phyloP scores from a whole-genome alignment of 37 sponge, comb jelly and placozoan species.

The Spongilla lacustris region DNA sequence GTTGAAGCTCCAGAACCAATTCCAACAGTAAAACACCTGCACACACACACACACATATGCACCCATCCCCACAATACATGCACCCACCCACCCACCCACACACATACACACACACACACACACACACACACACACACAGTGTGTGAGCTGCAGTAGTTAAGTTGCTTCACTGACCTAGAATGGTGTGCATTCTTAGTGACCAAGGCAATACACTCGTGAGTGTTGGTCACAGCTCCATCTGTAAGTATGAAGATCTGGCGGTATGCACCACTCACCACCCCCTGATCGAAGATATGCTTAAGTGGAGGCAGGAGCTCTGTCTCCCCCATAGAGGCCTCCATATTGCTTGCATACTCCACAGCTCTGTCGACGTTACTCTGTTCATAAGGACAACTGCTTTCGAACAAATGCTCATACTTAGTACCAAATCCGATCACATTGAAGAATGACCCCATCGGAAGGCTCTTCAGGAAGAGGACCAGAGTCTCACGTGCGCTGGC shows the following conservation, averaged over 20 bases:
- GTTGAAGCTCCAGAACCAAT: conserved; percentile 72
- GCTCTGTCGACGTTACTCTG: conserved; percentile 67
- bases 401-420: conserved; percentile 50
- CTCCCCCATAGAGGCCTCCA: conserved; percentile 73
- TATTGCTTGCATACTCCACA: conserved; percentile 15
- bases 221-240: conserved; percentile 74
- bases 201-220: conserved; percentile 43
- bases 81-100: no score
- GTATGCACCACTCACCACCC: conserved; percentile 8
- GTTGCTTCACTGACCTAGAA: conserved; percentile 46
- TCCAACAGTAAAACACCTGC: conserved; percentile 69
- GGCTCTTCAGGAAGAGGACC: conserved; percentile 75
- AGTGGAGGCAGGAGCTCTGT: conserved; percentile 72
- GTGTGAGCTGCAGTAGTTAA: no score
- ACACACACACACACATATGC: background rate
- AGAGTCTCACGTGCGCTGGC: conserved; percentile 68
- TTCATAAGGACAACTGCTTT: conserved; percentile 54
- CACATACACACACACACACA: no score
- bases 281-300: conserved; percentile 53
- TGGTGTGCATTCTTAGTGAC: conserved; percentile 37
- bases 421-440: conserved; percentile 82
- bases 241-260: conserved; percentile 75
- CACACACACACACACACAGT: no score
- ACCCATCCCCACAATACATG: no score
- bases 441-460: conserved; percentile 70